phyloP scores from a whole-genome alignment of 2,888 invertebrate species.

The Shargacucullia verbasci region DNA sequence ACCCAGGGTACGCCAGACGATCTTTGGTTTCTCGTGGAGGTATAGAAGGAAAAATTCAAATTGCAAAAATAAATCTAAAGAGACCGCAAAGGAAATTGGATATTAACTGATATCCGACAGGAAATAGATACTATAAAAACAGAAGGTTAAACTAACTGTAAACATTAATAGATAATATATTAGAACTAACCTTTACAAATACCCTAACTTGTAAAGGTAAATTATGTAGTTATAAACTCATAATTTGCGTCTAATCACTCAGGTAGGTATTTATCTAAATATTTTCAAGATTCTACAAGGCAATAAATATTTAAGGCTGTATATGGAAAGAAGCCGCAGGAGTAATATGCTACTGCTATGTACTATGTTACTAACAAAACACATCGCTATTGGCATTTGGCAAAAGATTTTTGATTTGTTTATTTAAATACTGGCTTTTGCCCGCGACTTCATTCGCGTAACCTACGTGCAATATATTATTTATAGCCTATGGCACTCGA shows the following conservation, averaged over 20 bases:
- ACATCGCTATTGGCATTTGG: slow-evolving; percentile 14
- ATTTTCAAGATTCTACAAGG: slow-evolving; percentile 29
- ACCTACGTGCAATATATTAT: too few relatives aligned
- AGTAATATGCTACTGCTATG: too few relatives aligned
- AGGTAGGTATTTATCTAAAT: slow-evolving; percentile 52
- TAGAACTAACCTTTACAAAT: slow-evolving; percentile 44
- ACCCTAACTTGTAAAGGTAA: slow-evolving; percentile 33
- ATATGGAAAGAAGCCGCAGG: slow-evolving; percentile 26
- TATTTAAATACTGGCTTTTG: too few relatives aligned
- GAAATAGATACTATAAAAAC: slow-evolving; percentile 1
- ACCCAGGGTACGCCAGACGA: too few relatives aligned
- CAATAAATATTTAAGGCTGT: slow-evolving; percentile 30
- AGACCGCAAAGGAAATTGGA: too few relatives aligned
- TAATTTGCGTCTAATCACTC: slow-evolving; percentile 48
- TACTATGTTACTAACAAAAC: background rate
- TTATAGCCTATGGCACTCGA: too few relatives aligned
- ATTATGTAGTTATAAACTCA: slow-evolving; percentile 44
- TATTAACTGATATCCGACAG: background rate
- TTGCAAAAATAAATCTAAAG: too few relatives aligned
- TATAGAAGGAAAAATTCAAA: too few relatives aligned
- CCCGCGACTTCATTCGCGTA: too few relatives aligned
- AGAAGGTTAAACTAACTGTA: slow-evolving; percentile 7
- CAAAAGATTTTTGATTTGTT: slow-evolving; percentile 8
- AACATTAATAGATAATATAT: slow-evolving; percentile 37
- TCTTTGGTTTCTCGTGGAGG: too few relatives aligned